Percentiles rank a stretch among this genome's conserved stretches.
phyloP scores from a whole-genome alignment of 1,140 invertebrate species.

The Bactericera cockerelli region DNA sequence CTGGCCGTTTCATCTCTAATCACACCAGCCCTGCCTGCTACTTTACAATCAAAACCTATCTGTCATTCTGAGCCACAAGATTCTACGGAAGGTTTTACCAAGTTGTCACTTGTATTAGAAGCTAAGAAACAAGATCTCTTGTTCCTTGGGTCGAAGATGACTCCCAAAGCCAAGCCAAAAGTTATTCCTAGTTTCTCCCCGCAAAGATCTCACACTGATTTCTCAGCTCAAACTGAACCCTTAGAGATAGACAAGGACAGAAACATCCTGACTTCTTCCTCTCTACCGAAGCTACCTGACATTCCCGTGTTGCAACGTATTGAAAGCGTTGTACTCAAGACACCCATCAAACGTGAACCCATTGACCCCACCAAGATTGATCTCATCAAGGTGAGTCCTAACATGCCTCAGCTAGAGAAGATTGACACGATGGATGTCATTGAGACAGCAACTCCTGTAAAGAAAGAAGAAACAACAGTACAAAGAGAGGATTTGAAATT shows the following conservation, averaged over 20 bases:
- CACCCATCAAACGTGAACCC: not conserved
- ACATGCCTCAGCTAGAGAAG: slow-evolving; percentile 2
- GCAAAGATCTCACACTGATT: not conserved
- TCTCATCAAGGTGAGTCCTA: not conserved
- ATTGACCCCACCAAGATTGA: slow-evolving; percentile 1
- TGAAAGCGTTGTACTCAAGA: not conserved
- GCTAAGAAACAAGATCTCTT: too few relatives aligned
- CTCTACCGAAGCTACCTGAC: not conserved
- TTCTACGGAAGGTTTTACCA: too few relatives aligned
- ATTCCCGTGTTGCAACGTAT: not conserved
- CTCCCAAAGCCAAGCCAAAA: too few relatives aligned
- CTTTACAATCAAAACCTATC: too few relatives aligned
- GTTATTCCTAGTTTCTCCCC: too few relatives aligned
- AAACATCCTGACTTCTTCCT: too few relatives aligned
- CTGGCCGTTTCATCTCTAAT: too few relatives aligned
- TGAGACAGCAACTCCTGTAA: not conserved
- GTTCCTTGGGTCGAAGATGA: too few relatives aligned
- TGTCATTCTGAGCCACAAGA: too few relatives aligned
- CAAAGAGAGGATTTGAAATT: not conserved
- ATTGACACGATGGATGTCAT: not conserved
- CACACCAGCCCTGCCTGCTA: too few relatives aligned
- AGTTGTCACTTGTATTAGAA: too few relatives aligned
- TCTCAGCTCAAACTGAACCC: not conserved
- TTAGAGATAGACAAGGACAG: not conserved
- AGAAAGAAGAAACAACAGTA: slow-evolving; percentile 2